Evolutionary conservation across 2,888 invertebrate species (phyloP).

Genomic region (Ernsta delagoae): DNA sequence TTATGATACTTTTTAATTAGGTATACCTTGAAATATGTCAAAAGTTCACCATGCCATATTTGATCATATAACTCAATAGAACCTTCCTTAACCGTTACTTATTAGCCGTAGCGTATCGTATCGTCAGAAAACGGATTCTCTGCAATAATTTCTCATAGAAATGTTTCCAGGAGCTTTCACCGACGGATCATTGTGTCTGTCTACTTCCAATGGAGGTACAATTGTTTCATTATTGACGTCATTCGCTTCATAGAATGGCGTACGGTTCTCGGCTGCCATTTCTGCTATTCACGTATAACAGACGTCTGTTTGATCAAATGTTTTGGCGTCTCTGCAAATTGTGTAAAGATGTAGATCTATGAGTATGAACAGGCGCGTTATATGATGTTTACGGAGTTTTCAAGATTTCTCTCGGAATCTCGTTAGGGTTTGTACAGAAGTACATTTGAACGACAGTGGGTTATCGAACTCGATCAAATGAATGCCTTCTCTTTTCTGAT

Average conservation of each 20-base stretch:
- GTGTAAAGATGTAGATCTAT: too few relatives aligned
- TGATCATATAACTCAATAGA: background rate
- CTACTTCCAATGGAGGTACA: constrained; percentile 54
- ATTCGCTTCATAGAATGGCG: constrained; percentile 38
- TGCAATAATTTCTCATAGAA: constrained; percentile 27
- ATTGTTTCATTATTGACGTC: constrained; percentile 69
- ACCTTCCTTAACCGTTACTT: background rate
- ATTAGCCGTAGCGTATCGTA: background rate
- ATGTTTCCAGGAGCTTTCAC: constrained; percentile 56
- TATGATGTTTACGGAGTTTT: background rate
- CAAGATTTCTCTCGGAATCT: constrained; percentile 1
- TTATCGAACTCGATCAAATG: too few relatives aligned
- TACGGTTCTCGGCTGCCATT: constrained; percentile 39
- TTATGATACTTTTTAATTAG: too few relatives aligned
- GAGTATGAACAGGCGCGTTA: too few relatives aligned
- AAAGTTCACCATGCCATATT: background rate
- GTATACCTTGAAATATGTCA: background rate
- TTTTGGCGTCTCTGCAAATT: background rate
- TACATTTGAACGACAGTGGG: too few relatives aligned
- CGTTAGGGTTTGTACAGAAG: background rate
- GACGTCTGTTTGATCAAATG: constrained; percentile 33
- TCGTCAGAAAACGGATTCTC: constrained; percentile 8
- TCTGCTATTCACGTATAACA: constrained; percentile 13
- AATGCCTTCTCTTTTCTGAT: too few relatives aligned
- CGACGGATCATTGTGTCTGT: constrained; percentile 44